A percentile compares a stretch with the other conserved stretches of the same genome.
These are phyloP conservation scores for Chiroxiphia lanceolata DNA, from an alignment of 2,797 vertebrate genomes.

Conservation along the genomic window DNA sequence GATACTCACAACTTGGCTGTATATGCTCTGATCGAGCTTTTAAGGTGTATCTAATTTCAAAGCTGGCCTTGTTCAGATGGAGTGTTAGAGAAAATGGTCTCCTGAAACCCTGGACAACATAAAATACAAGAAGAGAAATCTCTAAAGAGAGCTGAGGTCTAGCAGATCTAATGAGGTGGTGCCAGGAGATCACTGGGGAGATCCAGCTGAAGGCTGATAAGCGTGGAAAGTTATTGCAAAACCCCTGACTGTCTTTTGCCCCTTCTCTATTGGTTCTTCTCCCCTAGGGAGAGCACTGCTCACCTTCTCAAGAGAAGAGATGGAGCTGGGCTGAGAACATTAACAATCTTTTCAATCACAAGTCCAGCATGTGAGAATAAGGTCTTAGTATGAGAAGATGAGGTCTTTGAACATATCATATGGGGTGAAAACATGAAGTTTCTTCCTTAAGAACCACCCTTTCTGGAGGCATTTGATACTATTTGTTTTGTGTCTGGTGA, in stretches of 20 bases:
- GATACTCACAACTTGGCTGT: not conserved
- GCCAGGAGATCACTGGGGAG: not conserved
- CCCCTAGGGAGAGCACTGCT: not conserved
- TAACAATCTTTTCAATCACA: not conserved
- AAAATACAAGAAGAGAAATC: not conserved
- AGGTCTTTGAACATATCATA: not conserved
- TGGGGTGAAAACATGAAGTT: not conserved
- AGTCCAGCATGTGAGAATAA: not conserved
- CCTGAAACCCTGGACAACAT: not conserved
- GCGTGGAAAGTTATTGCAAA: not conserved
- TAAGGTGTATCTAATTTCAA: not conserved
- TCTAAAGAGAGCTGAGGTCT: not conserved
- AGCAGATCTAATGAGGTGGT: not conserved
- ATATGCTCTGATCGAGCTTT: not conserved
- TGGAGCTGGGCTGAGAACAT: rapidly evolving
- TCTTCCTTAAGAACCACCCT: not conserved
- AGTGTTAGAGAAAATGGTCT: not conserved
- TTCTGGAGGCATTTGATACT: not conserved
- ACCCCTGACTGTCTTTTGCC: not conserved
- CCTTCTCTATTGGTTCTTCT: not conserved
- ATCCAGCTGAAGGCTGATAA: not conserved
- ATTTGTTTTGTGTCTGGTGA: not conserved
- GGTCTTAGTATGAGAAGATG: not conserved
- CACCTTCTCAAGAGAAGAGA: not conserved
- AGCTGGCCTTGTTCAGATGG: not conserved